phyloP scores from a whole-genome alignment of 2,888 invertebrate species.

The Hirtodrosophila trivittata region DNA sequence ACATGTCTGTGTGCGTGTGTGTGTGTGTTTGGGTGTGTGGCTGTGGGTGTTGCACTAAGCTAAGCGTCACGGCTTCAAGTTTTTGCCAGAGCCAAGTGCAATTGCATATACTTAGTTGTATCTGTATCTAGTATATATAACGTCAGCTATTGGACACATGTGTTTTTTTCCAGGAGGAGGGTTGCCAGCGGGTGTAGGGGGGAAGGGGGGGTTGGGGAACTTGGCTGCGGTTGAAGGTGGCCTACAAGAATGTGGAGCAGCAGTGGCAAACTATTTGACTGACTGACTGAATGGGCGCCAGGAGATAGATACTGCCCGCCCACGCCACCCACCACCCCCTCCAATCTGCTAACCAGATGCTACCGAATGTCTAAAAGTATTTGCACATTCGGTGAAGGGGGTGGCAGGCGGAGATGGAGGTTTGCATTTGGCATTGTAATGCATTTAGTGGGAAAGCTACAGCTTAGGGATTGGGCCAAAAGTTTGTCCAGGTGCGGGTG shows the following conservation, averaged over 20 bases:
- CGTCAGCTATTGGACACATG: constrained; percentile 62
- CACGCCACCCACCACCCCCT: not conserved
- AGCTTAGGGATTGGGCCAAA: constrained; percentile 7
- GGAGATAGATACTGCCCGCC: constrained; percentile 4
- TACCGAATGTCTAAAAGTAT: constrained; percentile 55
- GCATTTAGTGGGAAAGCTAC: constrained; percentile 62
- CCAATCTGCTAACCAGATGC: constrained; percentile 27
- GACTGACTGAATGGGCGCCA: constrained; percentile 34
- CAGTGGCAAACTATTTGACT: constrained; percentile 32
- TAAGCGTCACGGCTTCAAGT: constrained; percentile 62
- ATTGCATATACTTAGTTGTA: constrained; percentile 54
- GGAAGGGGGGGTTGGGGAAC: not conserved
- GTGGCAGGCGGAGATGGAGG: not conserved
- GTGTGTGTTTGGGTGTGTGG: constrained; percentile 31
- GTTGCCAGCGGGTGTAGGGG: not conserved
- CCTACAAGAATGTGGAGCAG: constrained; percentile 63
- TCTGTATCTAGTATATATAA: constrained; percentile 45
- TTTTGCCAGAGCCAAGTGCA: constrained; percentile 56
- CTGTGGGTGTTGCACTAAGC: constrained; percentile 50
- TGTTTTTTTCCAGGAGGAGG: constrained; percentile 13
- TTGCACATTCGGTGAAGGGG: constrained; percentile 46
- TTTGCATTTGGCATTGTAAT: constrained; percentile 62
- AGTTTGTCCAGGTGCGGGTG: constrained; percentile 3
- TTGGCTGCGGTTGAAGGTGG: constrained; percentile 32
- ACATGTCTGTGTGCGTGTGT: constrained; percentile 11